Conservation (phyloP, 2,797 vertebrate genomes). For the Cyclura pinguis region DNA sequence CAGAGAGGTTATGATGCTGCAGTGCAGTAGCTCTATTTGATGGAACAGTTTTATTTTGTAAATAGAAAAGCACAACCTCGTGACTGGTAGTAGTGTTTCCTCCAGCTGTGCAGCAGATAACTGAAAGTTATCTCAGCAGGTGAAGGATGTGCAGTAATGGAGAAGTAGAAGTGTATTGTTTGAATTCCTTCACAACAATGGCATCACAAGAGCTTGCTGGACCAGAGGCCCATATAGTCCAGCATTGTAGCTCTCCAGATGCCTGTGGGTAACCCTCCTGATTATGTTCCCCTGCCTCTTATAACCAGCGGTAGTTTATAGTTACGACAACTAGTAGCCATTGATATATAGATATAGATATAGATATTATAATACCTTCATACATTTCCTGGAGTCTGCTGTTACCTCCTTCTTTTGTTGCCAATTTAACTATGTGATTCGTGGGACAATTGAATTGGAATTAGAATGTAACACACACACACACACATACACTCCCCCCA, state of each 20-base stretch:
- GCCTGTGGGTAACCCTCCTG: background rate
- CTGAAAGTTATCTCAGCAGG: background rate
- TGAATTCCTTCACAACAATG: background rate
- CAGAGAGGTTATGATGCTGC: background rate
- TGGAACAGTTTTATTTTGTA: background rate
- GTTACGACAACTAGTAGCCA: background rate
- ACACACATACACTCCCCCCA: too few species aligned
- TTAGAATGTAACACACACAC: background rate
- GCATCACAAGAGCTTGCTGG: background rate
- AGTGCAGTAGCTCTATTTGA: background rate
- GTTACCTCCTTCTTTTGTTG: background rate
- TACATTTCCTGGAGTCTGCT: background rate
- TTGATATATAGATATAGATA: too few species aligned
- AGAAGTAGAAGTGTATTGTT: background rate
- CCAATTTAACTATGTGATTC: background rate
- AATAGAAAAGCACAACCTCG: background rate
- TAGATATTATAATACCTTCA: too few species aligned
- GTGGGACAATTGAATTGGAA: background rate
- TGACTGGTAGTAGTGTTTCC: background rate
- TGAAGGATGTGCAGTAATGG: background rate
- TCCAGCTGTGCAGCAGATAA: background rate
- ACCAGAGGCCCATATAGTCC: background rate
- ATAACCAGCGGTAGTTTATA: background rate
- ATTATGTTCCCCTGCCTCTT: background rate
- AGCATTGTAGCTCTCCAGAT: background rate